Evolutionary conservation across 2,888 invertebrate species (phyloP), one percentile per base, ranked within the genome.

Genomic region (Trachelus iudaicus): DNA sequence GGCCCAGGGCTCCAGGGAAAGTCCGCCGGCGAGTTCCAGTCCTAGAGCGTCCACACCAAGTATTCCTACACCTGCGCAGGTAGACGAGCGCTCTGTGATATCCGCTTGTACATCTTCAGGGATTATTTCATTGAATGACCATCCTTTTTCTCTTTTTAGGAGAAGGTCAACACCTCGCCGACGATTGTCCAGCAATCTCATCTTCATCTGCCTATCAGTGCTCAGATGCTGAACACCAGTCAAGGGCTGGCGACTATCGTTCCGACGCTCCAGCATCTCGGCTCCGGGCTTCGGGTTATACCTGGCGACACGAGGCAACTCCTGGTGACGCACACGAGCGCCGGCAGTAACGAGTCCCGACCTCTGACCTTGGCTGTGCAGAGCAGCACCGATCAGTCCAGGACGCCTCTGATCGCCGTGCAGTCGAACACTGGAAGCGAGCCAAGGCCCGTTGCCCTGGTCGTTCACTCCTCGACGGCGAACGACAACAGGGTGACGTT

Each of bases 401-500:
- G 89, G 80, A 88, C 89, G 75, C 79, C 79, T n/a, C 76, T 79
- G 76, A 79, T 79, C 11, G 79, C 79, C 35, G 79, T 79, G 73
- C 91, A 91, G 81, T 90, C 91, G 56, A 90, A 89, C 78, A 84
- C 89, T 82, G 88, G 89, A 81, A 89, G 85, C 80, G 91, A 91
- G 82, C 85, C 91, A 82, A 89, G 91, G 83, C 90, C 91, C 73
- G 91, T 91, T 37, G 91, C 91, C 35, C 78, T 91, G 79, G 91
- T 91, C 80, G 91, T 91, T 79, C 91, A 91, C 83, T 90, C 91
- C 75, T 88, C 91, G 34, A 85, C 89, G 75, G 88, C 91, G 56
- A 91, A 88, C 85, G 91, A 91, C 82, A 91, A 91, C 81, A 85
- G 91, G 76, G 91, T 91, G 69, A 91, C 91, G 76, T 88, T 91